Evolutionary conservation across 2,888 invertebrate species (phyloP), one percentile per base, ranked within the genome.

Genomic region (Ormia ochracea): DNA sequence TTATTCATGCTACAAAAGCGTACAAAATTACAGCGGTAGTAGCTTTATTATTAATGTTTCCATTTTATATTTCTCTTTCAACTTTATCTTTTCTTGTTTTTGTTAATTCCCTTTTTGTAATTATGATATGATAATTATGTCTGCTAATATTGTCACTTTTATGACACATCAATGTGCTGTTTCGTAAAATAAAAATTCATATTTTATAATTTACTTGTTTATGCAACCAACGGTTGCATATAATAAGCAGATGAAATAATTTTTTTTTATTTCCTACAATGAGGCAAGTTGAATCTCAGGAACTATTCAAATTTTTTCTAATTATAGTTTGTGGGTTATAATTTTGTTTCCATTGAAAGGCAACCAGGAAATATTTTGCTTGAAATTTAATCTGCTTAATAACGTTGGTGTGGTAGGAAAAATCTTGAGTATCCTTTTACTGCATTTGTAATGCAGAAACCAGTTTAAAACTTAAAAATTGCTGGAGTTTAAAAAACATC

Each of bases 61-160:
- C 66, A 75, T 68, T 43, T 52, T 17, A 23, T 45, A 36, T 65
- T 14, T 54, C 33, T 59, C 61, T 41, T 45, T 28, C 4, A 31
- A 54, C 33, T 45, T 56, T 45, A 31, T 65, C 41, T 66, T 72
- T 66, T 52, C 48, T 56, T 52, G 63, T 68, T 66, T 72, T 72
- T 78, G 77, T 74, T 66, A 50, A 70, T 70, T 69, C 63, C 74
- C 58, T 65, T 78, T 65, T 78, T 52, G 61, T 66, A 50, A 76
- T 76, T 72, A 61, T 76, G 43, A 76, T 73, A 76, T 72, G 61
- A 76, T 80, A 80, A 80, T 80, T 80, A 80, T 73, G 56, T 76
- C 68, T 80, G 80, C 72, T 80, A 76, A 80, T 76, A 76, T 80
- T 80, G 80, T 80, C 80, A 68, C 72, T 76, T 77, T 77, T 70